Base-by-base conservation (phyloP, 2,797 vertebrate species). In the Onychomys arenicola region DNA sequence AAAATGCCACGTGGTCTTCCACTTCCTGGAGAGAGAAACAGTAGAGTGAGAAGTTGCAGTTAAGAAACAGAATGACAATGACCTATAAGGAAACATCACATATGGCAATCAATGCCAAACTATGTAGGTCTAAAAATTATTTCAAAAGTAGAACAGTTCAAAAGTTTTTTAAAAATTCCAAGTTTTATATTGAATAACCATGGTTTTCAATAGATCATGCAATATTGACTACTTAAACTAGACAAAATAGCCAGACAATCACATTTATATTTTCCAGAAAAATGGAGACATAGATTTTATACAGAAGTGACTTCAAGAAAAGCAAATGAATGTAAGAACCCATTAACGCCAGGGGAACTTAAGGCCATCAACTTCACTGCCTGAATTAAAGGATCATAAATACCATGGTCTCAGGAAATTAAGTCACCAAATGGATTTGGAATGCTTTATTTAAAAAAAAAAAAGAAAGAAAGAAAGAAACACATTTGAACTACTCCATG, bases 1-100 rank as follows among this genome's bases (percentile, higher is more conserved):
- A 99, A 98, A 99, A 99, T 21, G 99, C 99, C 98, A 99, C 98
- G 0, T 99, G 99, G 97, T 99, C 99, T 98, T 99, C 99, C 52
- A 99, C 98, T 97, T 99, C 99, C 99, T 99, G 97, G 83, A 97
- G 97, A 97, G 83, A 98, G 40, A 43, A 43, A 90, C 97, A 95
- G 97, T 10, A 98, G 0, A 88, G 21, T 59, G 91, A 61, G 34
- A 90, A 97, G 92, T 97, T 97, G 95, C 73, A 94, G 94, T 57
- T 65, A 55, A 96, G 90, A 77, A 46, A 80, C 10, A 81, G 0
- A 8, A 4, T 0, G 34, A 65, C n/a, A 14, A 2, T 12, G 40
- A 86, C 82, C 75, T 65, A 34, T 0, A 55, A 27, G 21, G 29
- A 61, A 37, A 34, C 63, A 10, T 46, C 13, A 77, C 46, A 52